Conservation (phyloP, 2,888 invertebrate genomes). For the Megastigmus dorsalis region DNA sequence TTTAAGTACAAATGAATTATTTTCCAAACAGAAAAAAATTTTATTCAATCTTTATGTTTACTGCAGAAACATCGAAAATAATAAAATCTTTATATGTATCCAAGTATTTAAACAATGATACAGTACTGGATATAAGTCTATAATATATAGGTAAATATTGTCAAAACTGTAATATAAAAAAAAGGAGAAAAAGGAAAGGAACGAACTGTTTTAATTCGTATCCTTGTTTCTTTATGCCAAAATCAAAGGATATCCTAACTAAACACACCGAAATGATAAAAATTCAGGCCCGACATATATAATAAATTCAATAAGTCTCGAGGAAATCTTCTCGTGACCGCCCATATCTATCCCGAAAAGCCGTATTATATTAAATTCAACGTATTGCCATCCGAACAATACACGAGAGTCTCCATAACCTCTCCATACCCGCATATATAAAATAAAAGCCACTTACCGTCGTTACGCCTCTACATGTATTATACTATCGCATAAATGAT, state of each 20-base stretch:
- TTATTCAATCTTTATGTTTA: too few species aligned
- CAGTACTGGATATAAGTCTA: too few species aligned
- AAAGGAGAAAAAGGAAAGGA: too few species aligned
- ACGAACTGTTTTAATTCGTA: too few species aligned
- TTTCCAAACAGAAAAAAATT: too few species aligned
- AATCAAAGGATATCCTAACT: neutral
- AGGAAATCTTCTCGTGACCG: neutral
- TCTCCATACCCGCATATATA: neutral
- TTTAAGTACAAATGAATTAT: too few species aligned
- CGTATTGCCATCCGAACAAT: neutral
- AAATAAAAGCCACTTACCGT: slow-evolving; percentile 3
- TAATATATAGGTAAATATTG: too few species aligned
- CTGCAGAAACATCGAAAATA: too few species aligned
- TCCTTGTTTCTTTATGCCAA: too few species aligned
- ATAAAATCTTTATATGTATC: neutral
- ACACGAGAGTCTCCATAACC: too few species aligned
- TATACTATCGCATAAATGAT: too few species aligned
- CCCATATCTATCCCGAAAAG: neutral
- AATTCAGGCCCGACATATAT: neutral
- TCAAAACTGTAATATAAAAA: too few species aligned
- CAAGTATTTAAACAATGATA: neutral
- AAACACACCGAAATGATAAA: neutral
- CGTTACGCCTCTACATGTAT: neutral
- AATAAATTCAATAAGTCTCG: neutral
- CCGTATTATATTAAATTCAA: neutral